Base-by-base conservation (phyloP, 30 jellyfish, hydroid and myxozoan genomes). In the Pseudorhiza aurosa region DNA sequence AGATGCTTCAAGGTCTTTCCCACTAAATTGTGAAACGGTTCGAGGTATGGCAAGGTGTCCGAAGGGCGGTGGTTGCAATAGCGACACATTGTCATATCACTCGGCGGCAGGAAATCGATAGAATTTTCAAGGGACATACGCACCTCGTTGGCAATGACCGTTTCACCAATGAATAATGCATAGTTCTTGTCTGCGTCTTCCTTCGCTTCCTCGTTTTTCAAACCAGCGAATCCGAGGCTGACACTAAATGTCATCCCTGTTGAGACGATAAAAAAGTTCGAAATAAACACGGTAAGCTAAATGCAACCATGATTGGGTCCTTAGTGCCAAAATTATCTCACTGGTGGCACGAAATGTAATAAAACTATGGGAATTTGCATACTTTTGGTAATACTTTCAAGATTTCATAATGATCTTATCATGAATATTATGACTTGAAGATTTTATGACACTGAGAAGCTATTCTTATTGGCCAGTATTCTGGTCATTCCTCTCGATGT, bases 101-200 rank as follows among this genome's bases (percentile, higher is more conserved):
- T 42, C 55, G 15, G 11, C 15, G 15, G 55, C 15, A 9, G 15
- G 9, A 42, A n/a, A 65, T 2, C 19, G 35, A 8, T 5, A 8
- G 62, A 14, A 14, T 12, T 62, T 8, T 8, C 26, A 10, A 18
- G 19, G 19, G 11, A 63, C 19, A 27, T 8, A 27, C 89, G 2
- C 29, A 85, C 96, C 90, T 87, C 99, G 60, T 87, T 87, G 25
- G 86, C 95, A 32, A 62, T 35, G 60, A 89, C 96, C 5, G 99
- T 95, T 33, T 95, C 99, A 25, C 99, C 99, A 27, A 95, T 75
- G 58, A 85, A 88, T 65, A 95, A 72, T 8, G 98, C 96, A 65
- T 88, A 88, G 15, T 70, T 76, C 74, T 73, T 88, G 78, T 85
- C 89, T 1, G 83, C 93, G n/a, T 88, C 96, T 22, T 77, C 97